Base-by-base conservation (phyloP, 1,140 invertebrate genomes). In the Lasioglossum albipes region DNA sequence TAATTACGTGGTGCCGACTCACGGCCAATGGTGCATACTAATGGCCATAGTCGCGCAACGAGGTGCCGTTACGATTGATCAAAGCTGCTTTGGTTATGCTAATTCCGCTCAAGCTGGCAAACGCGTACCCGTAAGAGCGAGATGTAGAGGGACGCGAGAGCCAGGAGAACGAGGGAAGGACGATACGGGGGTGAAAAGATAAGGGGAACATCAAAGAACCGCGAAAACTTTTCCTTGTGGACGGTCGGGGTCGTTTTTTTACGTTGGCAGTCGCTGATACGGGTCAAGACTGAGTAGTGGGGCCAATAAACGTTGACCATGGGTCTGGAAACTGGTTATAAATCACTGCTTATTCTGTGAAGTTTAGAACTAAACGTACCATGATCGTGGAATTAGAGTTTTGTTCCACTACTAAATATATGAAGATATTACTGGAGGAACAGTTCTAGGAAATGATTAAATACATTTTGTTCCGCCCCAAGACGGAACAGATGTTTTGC, bases 81-180 rank as follows among this genome's bases (percentile, higher is more conserved):
- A 91, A 91, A 91, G 90, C 87, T 89, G 88, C 89, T 90, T 89
- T 87, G 85, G 85, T 88, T 90, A 91, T 90, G 90, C 88, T 91
- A 90, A 91, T 90, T 89, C 79, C 68, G 84, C 81, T 86, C 85
- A 76, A 84, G 70, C 71, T 83, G 76, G 81, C 74, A 66, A 85
- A 57, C 64, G 76, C 79, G 54, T 66, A 66, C 41, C 36, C 20
- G 36, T 22, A 57, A 65, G 54, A 18, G 16, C 36, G 54, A 64
- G 59, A 45, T 45, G 9, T 22, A 27, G 52, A 36, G 36, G 41
- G 45, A 61, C 36, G 3, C 36, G 61, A 18, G 61, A 69, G 49
- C 67, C 49, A 75, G 73, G n/a, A 42, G 10, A 18, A 0, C n/a
- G 18, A 6, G 20, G 54, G 20, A 36, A 75, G 68, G 64, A 61